Base-by-base conservation (phyloP, 2,113 vertebrate genomes). In the Mus musculus region DNA sequence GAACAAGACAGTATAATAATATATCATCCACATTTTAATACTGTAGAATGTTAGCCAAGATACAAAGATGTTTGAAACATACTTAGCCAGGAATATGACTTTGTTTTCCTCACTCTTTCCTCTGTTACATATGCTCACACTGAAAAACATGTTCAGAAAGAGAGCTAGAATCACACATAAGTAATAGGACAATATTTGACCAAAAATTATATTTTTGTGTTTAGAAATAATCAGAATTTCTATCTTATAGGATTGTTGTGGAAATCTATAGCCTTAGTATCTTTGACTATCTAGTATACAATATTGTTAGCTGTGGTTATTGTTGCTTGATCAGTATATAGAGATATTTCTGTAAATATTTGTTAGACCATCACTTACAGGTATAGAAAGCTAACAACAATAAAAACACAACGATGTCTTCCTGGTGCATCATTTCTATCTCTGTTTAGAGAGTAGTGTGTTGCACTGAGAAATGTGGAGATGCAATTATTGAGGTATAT, bases 371-470 rank as follows among this genome's bases (percentile, higher is more conserved):
- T 95, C 1, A 11, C 94, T 69, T 95, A 36, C 65, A 89, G 91
- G 52, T 96, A 17, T 63, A 56, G 67, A 76, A 93, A 93, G 72
- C 52, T 33, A 81, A 19, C 28, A 56, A n/a, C 36, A 59, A 28
- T 88, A 72, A 92, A 93, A 39, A n/a, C 54, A 0, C 22, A 42
- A 42, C 33, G 46, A 49, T 54, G 59, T 77, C 36, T 61, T 78
- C 69, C 61, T 67, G 65, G 28, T 65, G 10, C 5, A 77, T 67
- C 65, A 14, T 78, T 28, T 78, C 69, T 71, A 56, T 80, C 28
- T 88, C 42, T 93, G 14, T 86, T 86, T 93, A 84, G 90, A n/a
- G 61, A 92, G 19, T 88, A 73, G 65, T 93, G 36, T 67, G 13
- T 77, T 84, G 22, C 28, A 3, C 26, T 85, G 65, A 85, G 89